Evolutionary conservation across 2,888 invertebrate genomes (phyloP), one percentile per base, ranked within the genome.

Genomic region (Gastracanthus pulcherrimus): DNA sequence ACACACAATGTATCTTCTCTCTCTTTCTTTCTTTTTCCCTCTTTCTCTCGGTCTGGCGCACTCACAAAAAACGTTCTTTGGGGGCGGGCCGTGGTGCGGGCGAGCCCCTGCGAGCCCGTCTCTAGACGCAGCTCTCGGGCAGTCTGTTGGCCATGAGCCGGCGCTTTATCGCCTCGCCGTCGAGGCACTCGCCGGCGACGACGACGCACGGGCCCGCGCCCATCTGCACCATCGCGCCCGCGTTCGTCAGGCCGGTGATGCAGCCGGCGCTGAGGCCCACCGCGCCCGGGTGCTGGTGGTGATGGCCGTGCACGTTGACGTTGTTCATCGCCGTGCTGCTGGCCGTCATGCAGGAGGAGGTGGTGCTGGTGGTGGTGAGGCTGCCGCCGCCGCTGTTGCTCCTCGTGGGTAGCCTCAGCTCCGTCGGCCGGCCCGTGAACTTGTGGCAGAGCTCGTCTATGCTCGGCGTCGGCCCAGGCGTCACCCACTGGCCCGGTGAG

Each of bases 121-220:
- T 64, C 95, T 96, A 97, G 89, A 97, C 97, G 93, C 97, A 97
- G 91, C 96, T 97, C 92, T 97, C 97, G 62, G 97, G 97, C 90
- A 97, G 95, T 90, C 97, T 95, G 91, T 96, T 96, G 89, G 97
- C 96, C 94, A 97, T 96, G 84, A 97, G 94, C 89, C 96, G 95
- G 92, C 97, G 96, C 92, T 97, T 97, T 92, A 97, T 97, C 89
- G 96, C 96, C 91, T 96, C 95, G 78, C 97, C 97, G 92, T 96
- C 96, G 88, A 96, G 94, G 88, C 91, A 90, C 87, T 93, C 93
- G 83, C 93, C 90, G 9, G 90, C 91, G 34, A 91, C 89, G 76
- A 90, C 87, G 74, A 91, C 91, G 38, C 90, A 90, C 34, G 88
- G 90, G 58, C 88, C 89, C 60, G 87, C 85, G 29, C 87, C 89